Percentiles rank a stretch among this genome's conserved stretches.
These are phyloP conservation scores for Gadopsis marmoratus DNA, from an alignment of 2,797 vertebrate species.

Conservation along the genomic window DNA sequence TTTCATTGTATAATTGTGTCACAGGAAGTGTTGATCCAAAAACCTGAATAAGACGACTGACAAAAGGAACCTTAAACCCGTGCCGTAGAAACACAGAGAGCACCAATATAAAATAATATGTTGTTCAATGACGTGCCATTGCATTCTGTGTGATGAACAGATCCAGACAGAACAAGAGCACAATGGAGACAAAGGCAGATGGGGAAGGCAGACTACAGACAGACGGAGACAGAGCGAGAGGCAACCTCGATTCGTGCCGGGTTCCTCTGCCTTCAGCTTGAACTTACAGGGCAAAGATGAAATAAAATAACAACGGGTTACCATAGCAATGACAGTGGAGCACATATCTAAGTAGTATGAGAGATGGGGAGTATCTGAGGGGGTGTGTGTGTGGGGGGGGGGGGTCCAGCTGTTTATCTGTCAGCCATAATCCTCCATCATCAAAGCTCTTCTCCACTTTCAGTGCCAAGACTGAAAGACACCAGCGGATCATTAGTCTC, in stretches of 20 bases:
- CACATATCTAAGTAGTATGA: constrained; percentile 72
- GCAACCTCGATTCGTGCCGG: constrained; percentile 15
- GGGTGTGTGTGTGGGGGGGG: constrained; percentile 20
- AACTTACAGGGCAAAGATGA: constrained; percentile 69
- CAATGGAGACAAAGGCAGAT: constrained; percentile 37
- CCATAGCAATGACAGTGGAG: constrained; percentile 77
- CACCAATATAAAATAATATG: neutral
- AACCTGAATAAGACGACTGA: constrained; percentile 14
- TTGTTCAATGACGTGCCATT: constrained; percentile 14
- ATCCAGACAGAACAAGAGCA: constrained; percentile 31
- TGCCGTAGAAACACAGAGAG: constrained; percentile 5
- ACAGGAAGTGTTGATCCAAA: constrained; percentile 28
- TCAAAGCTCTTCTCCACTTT: constrained; percentile 80
- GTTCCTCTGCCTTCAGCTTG: constrained; percentile 58
- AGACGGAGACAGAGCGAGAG: constrained; percentile 14
- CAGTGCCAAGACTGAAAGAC: constrained; percentile 72
- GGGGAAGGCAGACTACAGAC: constrained; percentile 19
- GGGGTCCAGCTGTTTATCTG: constrained; percentile 71
- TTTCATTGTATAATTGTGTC: constrained; percentile 45
- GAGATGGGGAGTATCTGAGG: constrained; percentile 62
- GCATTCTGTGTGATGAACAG: neutral
- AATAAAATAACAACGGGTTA: constrained; percentile 81
- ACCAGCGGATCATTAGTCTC: constrained; percentile 78
- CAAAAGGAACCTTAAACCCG: constrained; percentile 2
- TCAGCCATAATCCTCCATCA: constrained; percentile 75